These are phyloP conservation scores for Zaprionus camerounensis DNA, from an alignment of 1,140 invertebrate genomes.

Conservation along the genomic window DNA sequence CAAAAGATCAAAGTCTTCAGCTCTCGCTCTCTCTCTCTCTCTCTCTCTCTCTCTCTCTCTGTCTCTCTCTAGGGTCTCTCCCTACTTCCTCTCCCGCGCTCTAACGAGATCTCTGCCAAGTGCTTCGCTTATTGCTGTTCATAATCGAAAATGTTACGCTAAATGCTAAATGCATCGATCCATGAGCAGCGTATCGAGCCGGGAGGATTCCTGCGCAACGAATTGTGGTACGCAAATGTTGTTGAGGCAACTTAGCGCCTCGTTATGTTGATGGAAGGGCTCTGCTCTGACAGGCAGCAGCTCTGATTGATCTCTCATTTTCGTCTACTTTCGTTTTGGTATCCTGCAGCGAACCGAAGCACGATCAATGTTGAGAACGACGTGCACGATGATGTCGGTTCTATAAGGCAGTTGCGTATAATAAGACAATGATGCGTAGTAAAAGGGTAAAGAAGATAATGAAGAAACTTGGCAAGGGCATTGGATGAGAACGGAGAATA, in stretches of 20 bases:
- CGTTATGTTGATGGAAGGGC: conserved; percentile 22
- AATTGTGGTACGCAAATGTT: conserved; percentile 53
- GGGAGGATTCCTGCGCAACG: conserved; percentile 27
- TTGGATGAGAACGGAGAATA: background rate
- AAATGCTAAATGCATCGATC: conserved; percentile 52
- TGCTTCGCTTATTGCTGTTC: conserved; percentile 40
- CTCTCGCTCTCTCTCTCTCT: background rate
- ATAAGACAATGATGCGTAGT: conserved; percentile 5
- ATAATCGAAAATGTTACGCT: conserved; percentile 53
- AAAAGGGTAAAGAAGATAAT: conserved; percentile 5
- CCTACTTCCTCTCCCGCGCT: background rate
- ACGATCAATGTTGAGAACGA: background rate
- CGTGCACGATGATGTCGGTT: background rate
- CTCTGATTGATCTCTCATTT: conserved; percentile 36
- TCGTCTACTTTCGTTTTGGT: conserved; percentile 13
- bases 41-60: background rate
- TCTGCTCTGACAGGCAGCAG: conserved; percentile 11
- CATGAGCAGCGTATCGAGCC: background rate
- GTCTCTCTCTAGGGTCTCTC: background rate
- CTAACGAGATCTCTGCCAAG: conserved; percentile 20
- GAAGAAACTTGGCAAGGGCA: background rate
- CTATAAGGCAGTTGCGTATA: conserved; percentile 1
- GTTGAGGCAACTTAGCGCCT: conserved; percentile 51
- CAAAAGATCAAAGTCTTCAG: conserved; percentile 42
- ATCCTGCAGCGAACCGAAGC: conserved; percentile 27